Base-by-base conservation (phyloP, 2,797 vertebrate species). In the Kryptopterus vitreolus region DNA sequence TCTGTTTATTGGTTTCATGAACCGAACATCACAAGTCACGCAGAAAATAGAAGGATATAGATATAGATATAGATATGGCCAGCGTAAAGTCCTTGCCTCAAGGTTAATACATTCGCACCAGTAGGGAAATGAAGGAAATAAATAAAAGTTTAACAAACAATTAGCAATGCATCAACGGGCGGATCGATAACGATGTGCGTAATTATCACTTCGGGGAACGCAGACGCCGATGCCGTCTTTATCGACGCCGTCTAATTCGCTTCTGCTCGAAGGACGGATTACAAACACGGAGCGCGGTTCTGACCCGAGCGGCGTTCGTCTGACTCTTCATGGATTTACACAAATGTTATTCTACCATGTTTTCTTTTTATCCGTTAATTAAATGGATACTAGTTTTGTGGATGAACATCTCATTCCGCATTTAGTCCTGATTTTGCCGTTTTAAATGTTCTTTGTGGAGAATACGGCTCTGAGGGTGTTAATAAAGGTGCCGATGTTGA, bases 201-300 rank as follows among this genome's bases (percentile, higher is more conserved):
- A 95, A 94, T 94, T 92, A 93, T 93, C 91, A 94, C 93, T 92
- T 91, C 90, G 89, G 93, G 93, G 93, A 94, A 83, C 87, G 70
- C 86, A 88, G 90, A 92, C 90, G 90, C 88, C 88, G 83, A n/a
- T n/a, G 87, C 83, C 90, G 91, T 91, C 89, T 87, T 90, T 91
- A 91, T 90, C 89, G 91, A 92, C 90, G 89, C 86, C 71, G 84
- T 89, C 86, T 89, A 91, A 92, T 90, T 91, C 88, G 82, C 88
- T 59, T 84, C 87, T 86, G 88, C 90, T 89, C 88, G 85, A 86
- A 86, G 89, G 90, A 92, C 89, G 91, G 89, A 90, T 93, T 90
- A 92, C 88, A 81, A 89, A 90, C 89, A 90, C 89, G 90, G 89
- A 92, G 90, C 87, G 86, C 89, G 88, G 91, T 88, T 88, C 77